Percentiles rank a stretch among this genome's conserved stretches.
Conservation (phyloP, 1,140 invertebrate genomes). For the Heliconius congener region DNA sequence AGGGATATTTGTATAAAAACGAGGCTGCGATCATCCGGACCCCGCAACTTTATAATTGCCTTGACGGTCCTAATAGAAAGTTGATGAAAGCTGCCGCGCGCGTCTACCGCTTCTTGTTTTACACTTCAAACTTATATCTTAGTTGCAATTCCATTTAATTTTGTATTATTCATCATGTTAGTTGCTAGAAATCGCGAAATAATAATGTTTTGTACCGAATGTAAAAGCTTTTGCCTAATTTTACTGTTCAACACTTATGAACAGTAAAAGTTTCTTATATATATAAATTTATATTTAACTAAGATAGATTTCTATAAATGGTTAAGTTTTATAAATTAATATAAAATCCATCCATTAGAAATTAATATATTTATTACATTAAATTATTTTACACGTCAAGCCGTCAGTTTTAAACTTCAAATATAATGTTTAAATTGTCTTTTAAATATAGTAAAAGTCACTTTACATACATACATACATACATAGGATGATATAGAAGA, state of each 20-base stretch:
- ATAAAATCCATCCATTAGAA: no score
- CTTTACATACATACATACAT: no score
- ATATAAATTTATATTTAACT: no score
- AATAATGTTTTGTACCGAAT: constrained; percentile 23
- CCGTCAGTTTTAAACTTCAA: no score
- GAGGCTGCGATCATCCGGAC: constrained; percentile 59
- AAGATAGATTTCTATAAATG: no score
- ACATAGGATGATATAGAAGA: no score
- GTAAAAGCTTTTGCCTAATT: neutral
- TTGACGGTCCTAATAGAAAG: constrained; percentile 75
- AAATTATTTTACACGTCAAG: no score
- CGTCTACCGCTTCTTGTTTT: constrained; percentile 62
- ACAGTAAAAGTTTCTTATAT: neutral
- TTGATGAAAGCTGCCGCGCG: constrained; percentile 74
- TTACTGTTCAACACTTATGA: neutral
- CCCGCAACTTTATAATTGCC: constrained; percentile 76
- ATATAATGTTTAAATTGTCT: no score
- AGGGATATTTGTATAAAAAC: constrained; percentile 76
- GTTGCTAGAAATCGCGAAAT: constrained; percentile 24
- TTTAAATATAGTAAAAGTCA: no score
- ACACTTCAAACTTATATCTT: constrained; percentile 63
- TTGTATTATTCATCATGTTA: constrained; percentile 40
- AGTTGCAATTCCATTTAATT: constrained; percentile 48
- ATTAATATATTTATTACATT: no score
- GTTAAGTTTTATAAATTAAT: no score